Conservation (phyloP, 2,888 invertebrate species). For the Steromphala cineraria region DNA sequence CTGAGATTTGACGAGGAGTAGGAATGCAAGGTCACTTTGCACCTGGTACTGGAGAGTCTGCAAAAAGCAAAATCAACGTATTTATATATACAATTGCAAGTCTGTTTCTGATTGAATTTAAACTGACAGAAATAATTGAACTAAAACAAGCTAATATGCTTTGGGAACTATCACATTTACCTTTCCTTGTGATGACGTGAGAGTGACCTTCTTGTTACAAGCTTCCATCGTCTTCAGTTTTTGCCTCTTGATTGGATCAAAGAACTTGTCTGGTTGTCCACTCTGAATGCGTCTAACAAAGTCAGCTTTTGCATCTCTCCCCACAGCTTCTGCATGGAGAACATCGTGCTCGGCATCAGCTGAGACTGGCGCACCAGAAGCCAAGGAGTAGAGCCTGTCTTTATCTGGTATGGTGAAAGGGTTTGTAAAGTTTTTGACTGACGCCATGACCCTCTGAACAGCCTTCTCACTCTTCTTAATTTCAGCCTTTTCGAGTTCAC, state of each 20-base stretch:
- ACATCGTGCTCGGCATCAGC: conserved; percentile 22
- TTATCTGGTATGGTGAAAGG: conserved; percentile 28
- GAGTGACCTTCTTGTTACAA: conserved; percentile 23
- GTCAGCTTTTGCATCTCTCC: background rate
- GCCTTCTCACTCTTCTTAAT: conserved; percentile 32
- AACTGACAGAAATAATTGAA: too few species aligned
- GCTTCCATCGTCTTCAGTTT: background rate
- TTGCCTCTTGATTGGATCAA: background rate
- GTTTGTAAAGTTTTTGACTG: conserved; percentile 34
- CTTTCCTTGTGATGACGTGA: conserved; percentile 33
- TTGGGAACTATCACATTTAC: background rate
- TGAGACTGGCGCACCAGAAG: conserved; percentile 30
- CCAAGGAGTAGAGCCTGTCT: conserved; percentile 31
- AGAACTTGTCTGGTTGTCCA: background rate
- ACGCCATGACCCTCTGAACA: conserved; percentile 20
- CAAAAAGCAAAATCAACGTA: too few species aligned
- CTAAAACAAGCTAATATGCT: too few species aligned
- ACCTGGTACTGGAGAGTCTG: background rate
- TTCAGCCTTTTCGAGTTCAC: background rate
- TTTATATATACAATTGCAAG: too few species aligned
- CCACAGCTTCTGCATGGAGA: background rate
- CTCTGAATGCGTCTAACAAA: background rate
- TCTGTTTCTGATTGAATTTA: too few species aligned
- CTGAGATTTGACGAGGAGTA: too few species aligned
- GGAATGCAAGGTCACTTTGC: conserved; percentile 29